Percentiles rank a stretch among this genome's conserved stretches.
These are phyloP conservation scores for Drosophila anomalata DNA, from an alignment of 2,888 invertebrate species.

Conservation along the genomic window DNA sequence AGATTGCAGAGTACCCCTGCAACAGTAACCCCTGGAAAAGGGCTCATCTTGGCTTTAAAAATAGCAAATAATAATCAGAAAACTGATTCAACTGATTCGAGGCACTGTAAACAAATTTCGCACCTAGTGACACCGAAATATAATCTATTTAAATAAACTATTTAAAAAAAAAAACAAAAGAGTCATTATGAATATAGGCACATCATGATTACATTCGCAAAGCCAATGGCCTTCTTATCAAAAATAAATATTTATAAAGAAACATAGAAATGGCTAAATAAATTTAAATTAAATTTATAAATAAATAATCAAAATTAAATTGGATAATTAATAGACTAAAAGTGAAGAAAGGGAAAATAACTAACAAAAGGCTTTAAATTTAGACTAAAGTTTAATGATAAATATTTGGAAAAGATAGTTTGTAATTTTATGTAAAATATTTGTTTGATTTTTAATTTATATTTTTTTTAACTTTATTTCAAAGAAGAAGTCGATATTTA, in stretches of 20 bases:
- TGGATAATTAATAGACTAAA: background rate
- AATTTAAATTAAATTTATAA: background rate
- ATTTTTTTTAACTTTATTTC: too few relatives aligned
- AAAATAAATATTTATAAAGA: background rate
- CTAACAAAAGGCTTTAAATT: too few relatives aligned
- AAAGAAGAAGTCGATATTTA: too few relatives aligned
- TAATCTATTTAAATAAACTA: background rate
- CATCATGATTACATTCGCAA: slow-evolving; percentile 20
- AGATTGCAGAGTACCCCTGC: background rate
- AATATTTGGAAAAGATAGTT: too few relatives aligned
- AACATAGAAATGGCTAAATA: too few relatives aligned
- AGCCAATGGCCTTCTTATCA: slow-evolving; percentile 40
- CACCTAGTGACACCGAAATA: background rate
- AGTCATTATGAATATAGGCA: background rate
- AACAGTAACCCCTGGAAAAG: background rate
- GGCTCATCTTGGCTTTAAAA: background rate
- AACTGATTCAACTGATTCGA: background rate
- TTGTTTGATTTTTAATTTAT: too few relatives aligned
- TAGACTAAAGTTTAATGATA: too few relatives aligned
- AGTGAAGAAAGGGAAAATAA: background rate
- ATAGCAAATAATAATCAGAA: background rate
- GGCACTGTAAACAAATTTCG: background rate
- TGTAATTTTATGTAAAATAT: too few relatives aligned
- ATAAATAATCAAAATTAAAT: background rate
- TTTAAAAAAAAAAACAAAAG: background rate